phyloP scores from a whole-genome alignment of 2,888 invertebrate species.

The Sinohyriopsis cumingii region DNA sequence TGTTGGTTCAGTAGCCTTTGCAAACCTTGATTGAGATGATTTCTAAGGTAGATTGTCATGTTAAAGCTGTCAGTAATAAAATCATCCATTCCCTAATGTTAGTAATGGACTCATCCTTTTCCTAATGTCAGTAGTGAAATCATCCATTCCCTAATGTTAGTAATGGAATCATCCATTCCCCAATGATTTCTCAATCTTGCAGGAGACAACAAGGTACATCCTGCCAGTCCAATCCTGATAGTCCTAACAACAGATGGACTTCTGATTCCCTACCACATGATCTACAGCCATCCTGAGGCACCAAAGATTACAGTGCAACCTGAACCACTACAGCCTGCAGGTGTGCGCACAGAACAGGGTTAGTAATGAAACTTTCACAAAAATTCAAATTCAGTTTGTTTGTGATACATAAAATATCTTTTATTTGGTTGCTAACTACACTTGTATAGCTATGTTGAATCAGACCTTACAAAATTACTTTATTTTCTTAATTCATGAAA shows the following conservation, averaged over 20 bases:
- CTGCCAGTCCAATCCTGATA: slow-evolving; percentile 84
- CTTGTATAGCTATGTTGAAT: too few species aligned
- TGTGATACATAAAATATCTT: too few species aligned
- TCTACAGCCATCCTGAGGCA: slow-evolving; percentile 50
- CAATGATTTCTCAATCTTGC: slow-evolving; percentile 12
- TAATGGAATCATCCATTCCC: not conserved
- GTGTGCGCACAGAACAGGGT: slow-evolving; percentile 33
- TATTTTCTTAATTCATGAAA: too few species aligned
- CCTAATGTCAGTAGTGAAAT: not conserved
- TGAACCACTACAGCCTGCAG: slow-evolving; percentile 31
- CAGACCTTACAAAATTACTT: too few species aligned
- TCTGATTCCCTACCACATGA: slow-evolving; percentile 83
- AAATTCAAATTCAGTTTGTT: too few species aligned
- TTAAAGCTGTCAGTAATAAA: too few species aligned
- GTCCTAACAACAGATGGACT: slow-evolving; percentile 85
- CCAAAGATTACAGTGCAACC: slow-evolving; percentile 35
- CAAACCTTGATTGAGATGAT: too few species aligned
- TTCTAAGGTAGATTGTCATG: too few species aligned
- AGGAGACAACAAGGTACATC: slow-evolving; percentile 51
- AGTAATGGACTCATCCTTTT: too few species aligned
- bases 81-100: too few species aligned
- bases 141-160: not conserved
- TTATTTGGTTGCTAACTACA: too few species aligned
- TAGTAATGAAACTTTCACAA: not conserved
- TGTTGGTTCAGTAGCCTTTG: too few species aligned